A percentile compares a stretch with the other conserved stretches of the same genome.
Evolutionary conservation across 2,888 invertebrate genomes (phyloP).

Genomic region (Minunthozetes semirufus): DNA sequence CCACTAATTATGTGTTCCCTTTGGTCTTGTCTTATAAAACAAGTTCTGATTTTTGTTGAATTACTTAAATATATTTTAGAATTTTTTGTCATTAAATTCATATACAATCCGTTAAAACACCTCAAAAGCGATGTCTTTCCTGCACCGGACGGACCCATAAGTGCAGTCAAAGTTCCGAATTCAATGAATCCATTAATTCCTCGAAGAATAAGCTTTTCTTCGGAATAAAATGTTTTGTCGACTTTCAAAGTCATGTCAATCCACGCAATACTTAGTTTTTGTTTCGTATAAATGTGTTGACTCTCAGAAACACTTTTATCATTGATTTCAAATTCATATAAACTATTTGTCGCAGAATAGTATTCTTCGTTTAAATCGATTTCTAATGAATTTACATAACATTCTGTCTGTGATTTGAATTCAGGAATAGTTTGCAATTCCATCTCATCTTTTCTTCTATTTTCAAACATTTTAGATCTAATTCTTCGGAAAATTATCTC

Average conservation of each 20-base stretch:
- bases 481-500: too few species aligned
- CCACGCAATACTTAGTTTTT: background rate
- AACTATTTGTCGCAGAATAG: too few species aligned
- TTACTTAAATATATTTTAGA: background rate
- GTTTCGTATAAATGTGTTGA: background rate
- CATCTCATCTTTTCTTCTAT: too few species aligned
- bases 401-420: too few species aligned
- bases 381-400: too few species aligned
- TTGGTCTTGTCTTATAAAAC: background rate
- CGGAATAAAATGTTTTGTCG: background rate
- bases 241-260: background rate
- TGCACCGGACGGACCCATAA: constrained; percentile 1
- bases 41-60: background rate
- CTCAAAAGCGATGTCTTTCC: constrained; percentile 8
- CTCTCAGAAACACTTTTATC: background rate
- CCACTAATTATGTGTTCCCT: background rate
- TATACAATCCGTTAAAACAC: background rate
- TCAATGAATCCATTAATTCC: background rate
- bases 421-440: too few species aligned
- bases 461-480: too few species aligned
- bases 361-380: too few species aligned
- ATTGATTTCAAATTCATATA: too few species aligned
- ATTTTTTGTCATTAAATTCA: background rate
- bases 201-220: background rate
- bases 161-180: constrained; percentile 9